Percentiles rank a stretch among this genome's conserved stretches.
phyloP scores from a whole-genome alignment of 2,888 invertebrate genomes.

The Hydropsyche betteni region DNA sequence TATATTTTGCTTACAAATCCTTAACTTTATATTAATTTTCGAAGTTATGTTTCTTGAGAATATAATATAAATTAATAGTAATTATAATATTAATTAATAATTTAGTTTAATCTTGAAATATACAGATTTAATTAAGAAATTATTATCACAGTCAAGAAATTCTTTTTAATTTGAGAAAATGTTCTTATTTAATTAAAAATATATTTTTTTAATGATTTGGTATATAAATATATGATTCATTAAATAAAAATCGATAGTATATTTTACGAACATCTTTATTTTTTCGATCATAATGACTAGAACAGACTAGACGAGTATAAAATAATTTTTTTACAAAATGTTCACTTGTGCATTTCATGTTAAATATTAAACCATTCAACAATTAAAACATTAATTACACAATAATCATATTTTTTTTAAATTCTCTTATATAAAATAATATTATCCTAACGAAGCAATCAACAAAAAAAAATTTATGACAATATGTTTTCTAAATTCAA shows the following conservation, averaged over 20 bases:
- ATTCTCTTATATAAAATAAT: slow-evolving; percentile 1
- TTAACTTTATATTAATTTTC: too few relatives aligned
- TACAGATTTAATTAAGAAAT: too few relatives aligned
- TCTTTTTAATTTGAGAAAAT: too few relatives aligned
- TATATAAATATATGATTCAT: neutral
- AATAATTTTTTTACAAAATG: slow-evolving; percentile 41
- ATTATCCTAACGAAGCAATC: slow-evolving; percentile 4
- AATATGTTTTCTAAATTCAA: too few relatives aligned
- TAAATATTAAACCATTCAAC: slow-evolving; percentile 45
- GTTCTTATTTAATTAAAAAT: too few relatives aligned
- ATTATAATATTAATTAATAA: too few relatives aligned
- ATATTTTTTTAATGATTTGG: too few relatives aligned
- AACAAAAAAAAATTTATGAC: neutral
- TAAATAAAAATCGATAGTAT: slow-evolving; percentile 25
- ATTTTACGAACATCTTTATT: slow-evolving; percentile 37
- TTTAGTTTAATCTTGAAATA: too few relatives aligned
- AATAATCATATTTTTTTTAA: slow-evolving; percentile 21
- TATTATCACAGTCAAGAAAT: too few relatives aligned
- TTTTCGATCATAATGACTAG: slow-evolving; percentile 47
- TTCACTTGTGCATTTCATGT: slow-evolving; percentile 36
- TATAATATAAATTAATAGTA: too few relatives aligned
- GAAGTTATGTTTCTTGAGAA: too few relatives aligned
- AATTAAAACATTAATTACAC: slow-evolving; percentile 37
- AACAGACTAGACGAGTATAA: slow-evolving; percentile 46
- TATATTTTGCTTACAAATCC: too few relatives aligned